Evolutionary conservation across 2,113 vertebrate genomes (phyloP), one percentile per base, ranked within the genome.

Genomic region (Scatophagus argus): DNA sequence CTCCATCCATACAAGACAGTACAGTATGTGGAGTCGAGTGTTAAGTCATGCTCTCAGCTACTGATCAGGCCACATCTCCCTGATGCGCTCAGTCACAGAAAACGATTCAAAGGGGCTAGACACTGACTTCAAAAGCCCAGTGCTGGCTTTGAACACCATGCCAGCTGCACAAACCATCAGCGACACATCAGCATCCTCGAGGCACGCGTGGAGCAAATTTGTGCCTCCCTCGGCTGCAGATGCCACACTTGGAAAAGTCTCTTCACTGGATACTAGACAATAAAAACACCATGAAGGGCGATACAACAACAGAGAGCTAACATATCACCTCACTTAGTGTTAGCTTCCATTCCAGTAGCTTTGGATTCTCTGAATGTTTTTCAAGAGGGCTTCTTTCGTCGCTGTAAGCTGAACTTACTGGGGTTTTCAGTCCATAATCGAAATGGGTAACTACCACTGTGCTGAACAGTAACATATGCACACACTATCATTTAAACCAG

Each of bases 81-180:
- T 62, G 70, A 82, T 55, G 51, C 79, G 85, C 80, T 76, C 82
- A 60, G 77, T 81, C 84, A 83, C 81, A 87, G 79, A 56, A 70
- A 74, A 78, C 11, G 58, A 84, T 75, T 88, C 79, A 89, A 89
- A 91, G 66, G 72, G 79, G 51, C 72, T 25, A 85, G 77, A 86
- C 60, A 52, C 72, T 10, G 51, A 85, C 90, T 89, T 93, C 87
- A 91, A 93, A 92, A 82, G 86, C 74, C 70, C 60, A 82, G 51
- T 23, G 39, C 62, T 27, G 75, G 67, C 91, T 92, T 93, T 93
- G 90, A 93, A 93, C 77, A 85, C 66, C 56, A 75, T 69, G 88
- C 85, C 91, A 92, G 83, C 84, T 63, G 62, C 76, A 78, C 75
- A 73, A 86, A 87, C 85, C 81, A 85, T 89, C 82, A 82, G 72